Base-by-base conservation (phyloP, 2,113 vertebrate species). In the Tragelaphus strepsiceros region DNA sequence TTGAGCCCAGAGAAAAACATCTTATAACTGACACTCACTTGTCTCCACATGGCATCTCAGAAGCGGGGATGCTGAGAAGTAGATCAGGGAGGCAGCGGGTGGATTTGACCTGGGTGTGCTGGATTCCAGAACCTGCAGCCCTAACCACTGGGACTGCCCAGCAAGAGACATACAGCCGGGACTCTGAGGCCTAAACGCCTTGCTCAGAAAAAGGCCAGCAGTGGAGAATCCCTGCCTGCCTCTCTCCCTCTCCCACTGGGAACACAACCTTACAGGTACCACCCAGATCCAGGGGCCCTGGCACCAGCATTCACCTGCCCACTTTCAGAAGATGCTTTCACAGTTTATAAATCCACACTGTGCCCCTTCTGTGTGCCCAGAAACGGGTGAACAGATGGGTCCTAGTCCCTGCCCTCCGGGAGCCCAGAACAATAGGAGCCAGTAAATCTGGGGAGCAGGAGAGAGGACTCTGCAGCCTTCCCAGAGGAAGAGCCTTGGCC, bases 181-280 rank as follows among this genome's bases (percentile, higher is more conserved):
- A 32, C 61, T 32, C 58, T 53, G 61, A 35, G 2, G n/a, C 21
- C 90, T 2, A 22, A 28, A 49, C 12, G 9, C 24, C 54, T 19
- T 51, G 54, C 43, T 16, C 26, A 30, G 6, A 14, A 43, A 64
- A 64, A 64, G 30, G 61, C 61, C 61, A 64, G 61, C 3, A 1
- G 67, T 6, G 32, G 62, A 19, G 17, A 24, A 58, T 28, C 12
- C 46, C 54, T 2, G 14, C 8, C n/a, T 2, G 0, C n/a, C 26
- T 35, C 16, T 43, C 8, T 28, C 39, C 22, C 12, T 15, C 49
- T 81, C 49, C 87, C 28, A 5, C 0, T 16, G 28, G 64, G 61
- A 32, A 15, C 9, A 32, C n/a, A 7, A 10, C 19, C 9, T 43
- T 1, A 4, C 5, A 28, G 2, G 16, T 0, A 6, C 83, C 77